Conservation (phyloP, 1,140 invertebrate species). For the Neodiprion lecontei region DNA sequence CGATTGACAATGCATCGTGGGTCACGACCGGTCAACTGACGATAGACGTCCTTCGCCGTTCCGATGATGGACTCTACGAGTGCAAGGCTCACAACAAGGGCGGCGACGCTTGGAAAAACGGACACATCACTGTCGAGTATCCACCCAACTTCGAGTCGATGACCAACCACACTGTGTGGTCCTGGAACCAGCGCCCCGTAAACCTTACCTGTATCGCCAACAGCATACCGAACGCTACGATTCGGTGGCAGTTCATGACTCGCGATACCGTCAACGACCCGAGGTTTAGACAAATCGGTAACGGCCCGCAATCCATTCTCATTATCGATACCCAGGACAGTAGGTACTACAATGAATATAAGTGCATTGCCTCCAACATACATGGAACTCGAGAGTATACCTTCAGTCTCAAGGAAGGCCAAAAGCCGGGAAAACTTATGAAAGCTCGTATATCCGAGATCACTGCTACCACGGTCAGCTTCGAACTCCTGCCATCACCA, state of each 20-base stretch:
- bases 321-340: constrained; percentile 70
- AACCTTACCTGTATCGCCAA: constrained; percentile 90
- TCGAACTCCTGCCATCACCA: constrained; percentile 75
- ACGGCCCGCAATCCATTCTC: constrained; percentile 74
- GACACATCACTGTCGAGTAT: constrained; percentile 86
- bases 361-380: constrained; percentile 81
- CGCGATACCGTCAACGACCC: constrained; percentile 62
- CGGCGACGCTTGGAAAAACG: constrained; percentile 75
- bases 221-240: constrained; percentile 91
- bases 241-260: constrained; percentile 75
- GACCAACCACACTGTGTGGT: constrained; percentile 74
- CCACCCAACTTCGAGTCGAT: constrained; percentile 80
- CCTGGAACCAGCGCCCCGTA: constrained; percentile 79
- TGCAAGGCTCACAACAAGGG: constrained; percentile 84
- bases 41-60: constrained; percentile 56
- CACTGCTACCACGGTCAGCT: constrained; percentile 85
- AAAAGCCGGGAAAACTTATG: constrained; percentile 61
- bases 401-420: constrained; percentile 78
- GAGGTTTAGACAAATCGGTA: constrained; percentile 68
- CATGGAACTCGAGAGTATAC: constrained; percentile 72
- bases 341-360: constrained; percentile 78
- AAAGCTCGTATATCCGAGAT: constrained; percentile 70
- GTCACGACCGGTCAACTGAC: constrained; percentile 71
- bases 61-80: constrained; percentile 88
- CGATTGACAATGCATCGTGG: constrained; percentile 63